Evolutionary conservation across 2,797 vertebrate genomes (phyloP).

Genomic region (Macroramphosus scolopax): DNA sequence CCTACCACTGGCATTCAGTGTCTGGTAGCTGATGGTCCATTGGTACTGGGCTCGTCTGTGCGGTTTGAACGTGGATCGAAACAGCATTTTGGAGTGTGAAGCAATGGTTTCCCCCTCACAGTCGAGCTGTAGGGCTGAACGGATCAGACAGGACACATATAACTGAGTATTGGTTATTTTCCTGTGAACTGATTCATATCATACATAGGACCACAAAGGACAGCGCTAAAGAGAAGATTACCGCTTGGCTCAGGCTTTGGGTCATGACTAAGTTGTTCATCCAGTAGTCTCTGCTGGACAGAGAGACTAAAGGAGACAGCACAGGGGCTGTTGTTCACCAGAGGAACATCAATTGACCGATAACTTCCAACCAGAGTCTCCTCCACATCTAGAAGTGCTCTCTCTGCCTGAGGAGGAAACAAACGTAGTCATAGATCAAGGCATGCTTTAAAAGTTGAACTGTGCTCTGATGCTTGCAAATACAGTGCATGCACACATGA

Average conservation of each 20-base stretch:
- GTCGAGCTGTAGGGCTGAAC: slow-evolving; percentile 83
- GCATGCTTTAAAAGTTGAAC: too few relatives aligned
- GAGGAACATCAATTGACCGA: slow-evolving; percentile 73
- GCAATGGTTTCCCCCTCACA: slow-evolving; percentile 72
- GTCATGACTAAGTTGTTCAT: slow-evolving; percentile 48
- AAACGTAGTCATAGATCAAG: slow-evolving; percentile 11
- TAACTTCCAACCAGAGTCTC: slow-evolving; percentile 77
- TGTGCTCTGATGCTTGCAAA: neutral
- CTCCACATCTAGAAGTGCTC: slow-evolving; percentile 79
- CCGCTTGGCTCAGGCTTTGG: slow-evolving; percentile 57
- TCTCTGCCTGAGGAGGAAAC: slow-evolving; percentile 71
- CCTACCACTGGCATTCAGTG: slow-evolving; percentile 76
- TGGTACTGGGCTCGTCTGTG: slow-evolving; percentile 70
- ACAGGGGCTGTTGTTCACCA: slow-evolving; percentile 85
- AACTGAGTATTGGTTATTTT: too few relatives aligned
- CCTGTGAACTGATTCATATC: neutral
- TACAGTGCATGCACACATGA: neutral
- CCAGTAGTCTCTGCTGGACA: slow-evolving; percentile 77
- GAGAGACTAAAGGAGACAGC: slow-evolving; percentile 79
- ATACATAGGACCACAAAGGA: neutral
- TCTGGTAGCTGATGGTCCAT: slow-evolving; percentile 85
- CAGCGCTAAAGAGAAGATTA: slow-evolving; percentile 45
- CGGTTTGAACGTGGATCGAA: slow-evolving; percentile 75
- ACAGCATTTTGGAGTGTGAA: slow-evolving; percentile 74
- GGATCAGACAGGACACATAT: neutral